Percentiles rank a stretch among this genome's conserved stretches.
Conservation (phyloP, 2,113 vertebrate species). For the Pituophis catenifer region DNA sequence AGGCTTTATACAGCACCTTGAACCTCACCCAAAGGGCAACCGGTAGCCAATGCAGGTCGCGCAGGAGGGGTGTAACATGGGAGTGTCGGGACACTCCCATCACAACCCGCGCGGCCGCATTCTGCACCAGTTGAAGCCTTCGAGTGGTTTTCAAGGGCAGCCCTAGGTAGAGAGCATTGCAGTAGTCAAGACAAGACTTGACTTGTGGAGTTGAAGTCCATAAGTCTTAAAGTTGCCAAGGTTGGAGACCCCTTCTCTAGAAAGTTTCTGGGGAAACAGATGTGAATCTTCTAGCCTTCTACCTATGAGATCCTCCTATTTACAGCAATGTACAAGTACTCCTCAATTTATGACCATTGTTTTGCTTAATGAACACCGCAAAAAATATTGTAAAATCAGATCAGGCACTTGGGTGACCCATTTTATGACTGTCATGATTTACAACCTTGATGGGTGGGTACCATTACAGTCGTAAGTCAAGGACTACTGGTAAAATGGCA, state of each 20-base stretch:
- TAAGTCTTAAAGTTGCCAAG: too few relatives aligned
- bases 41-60: too few relatives aligned
- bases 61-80: too few relatives aligned
- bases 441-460: neutral
- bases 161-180: too few relatives aligned
- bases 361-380: neutral
- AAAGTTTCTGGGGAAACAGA: neutral
- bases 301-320: neutral
- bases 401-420: neutral
- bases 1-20: too few relatives aligned
- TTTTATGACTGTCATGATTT: neutral
- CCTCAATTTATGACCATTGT: neutral
- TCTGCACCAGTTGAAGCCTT: too few relatives aligned
- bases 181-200: too few relatives aligned
- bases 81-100: too few relatives aligned
- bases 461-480: neutral
- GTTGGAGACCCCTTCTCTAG: neutral
- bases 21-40: too few relatives aligned
- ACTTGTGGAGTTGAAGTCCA: too few relatives aligned
- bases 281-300: neutral
- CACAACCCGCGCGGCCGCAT: too few relatives aligned
- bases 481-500: constrained; percentile 1
- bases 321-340: neutral
- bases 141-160: too few relatives aligned
- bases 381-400: neutral